These are phyloP conservation scores for Clarias platycephalus DNA, from an alignment of 2,797 vertebrate genomes.

Conservation along the genomic window DNA sequence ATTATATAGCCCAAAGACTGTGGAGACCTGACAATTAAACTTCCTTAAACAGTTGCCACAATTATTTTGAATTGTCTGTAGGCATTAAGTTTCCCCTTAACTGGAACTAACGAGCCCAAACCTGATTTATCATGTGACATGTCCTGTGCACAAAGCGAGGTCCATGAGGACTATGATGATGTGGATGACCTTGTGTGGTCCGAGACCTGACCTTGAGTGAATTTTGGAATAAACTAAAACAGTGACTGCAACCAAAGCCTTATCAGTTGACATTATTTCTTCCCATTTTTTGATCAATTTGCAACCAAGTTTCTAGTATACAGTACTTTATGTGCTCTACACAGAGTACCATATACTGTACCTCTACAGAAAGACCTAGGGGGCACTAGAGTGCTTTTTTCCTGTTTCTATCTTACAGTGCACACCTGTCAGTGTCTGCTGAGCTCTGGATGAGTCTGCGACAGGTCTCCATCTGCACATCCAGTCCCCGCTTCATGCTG, in stretches of 20 bases:
- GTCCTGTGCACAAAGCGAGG: background rate
- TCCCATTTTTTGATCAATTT: background rate
- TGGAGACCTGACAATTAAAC: background rate
- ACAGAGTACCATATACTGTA: background rate
- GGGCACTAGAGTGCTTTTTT: background rate
- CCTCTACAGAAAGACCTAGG: background rate
- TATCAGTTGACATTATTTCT: background rate
- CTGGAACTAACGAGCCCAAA: background rate
- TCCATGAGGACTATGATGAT: background rate
- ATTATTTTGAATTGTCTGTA: background rate
- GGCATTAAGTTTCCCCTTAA: background rate
- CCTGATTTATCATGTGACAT: background rate
- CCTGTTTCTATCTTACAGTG: background rate
- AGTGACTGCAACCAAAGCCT: background rate
- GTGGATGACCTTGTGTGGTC: background rate
- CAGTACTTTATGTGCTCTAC: background rate
- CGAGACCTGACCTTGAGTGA: background rate
- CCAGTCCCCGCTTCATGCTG: constrained; percentile 91
- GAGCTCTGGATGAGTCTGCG: constrained; percentile 88
- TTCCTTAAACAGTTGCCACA: background rate
- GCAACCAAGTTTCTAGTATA: background rate
- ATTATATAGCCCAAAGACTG: background rate
- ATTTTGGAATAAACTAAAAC: background rate
- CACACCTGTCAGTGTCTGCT: constrained; percentile 72
- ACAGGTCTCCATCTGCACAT: constrained; percentile 95